Conservation (phyloP, 2,797 vertebrate genomes). For the Picus viridis region DNA sequence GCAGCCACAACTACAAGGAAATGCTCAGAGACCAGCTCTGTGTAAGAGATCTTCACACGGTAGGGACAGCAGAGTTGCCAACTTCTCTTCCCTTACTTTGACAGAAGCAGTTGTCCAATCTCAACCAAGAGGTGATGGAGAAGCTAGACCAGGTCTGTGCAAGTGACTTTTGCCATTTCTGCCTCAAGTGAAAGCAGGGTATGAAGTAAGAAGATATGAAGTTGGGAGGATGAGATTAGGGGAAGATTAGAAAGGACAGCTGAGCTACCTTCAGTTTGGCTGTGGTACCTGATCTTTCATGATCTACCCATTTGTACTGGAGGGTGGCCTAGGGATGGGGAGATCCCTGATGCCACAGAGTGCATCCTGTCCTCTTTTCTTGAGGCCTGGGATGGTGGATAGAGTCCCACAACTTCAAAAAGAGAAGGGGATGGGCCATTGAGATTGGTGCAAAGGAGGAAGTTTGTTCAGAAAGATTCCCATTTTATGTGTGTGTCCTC, state of each 20-base stretch:
- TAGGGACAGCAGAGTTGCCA: not conserved
- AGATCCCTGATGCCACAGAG: accelerated
- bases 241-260: not conserved
- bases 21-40: not conserved
- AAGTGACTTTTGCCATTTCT: not conserved
- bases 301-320: not conserved
- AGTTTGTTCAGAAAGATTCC: not conserved
- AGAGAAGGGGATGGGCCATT: not conserved
- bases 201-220: not conserved
- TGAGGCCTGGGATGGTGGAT: not conserved
- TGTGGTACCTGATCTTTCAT: accelerated
- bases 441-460: not conserved
- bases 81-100: not conserved
- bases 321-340: not conserved
- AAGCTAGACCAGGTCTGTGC: not conserved
- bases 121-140: not conserved
- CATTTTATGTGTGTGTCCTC: not conserved
- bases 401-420: not conserved
- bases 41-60: not conserved
- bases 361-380: not conserved
- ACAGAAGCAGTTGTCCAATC: not conserved
- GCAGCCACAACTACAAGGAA: not conserved
- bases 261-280: not conserved
- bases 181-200: not conserved
- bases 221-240: not conserved